These are phyloP conservation scores for Lithodes maja DNA, from an alignment of 2,888 invertebrate genomes.

Conservation along the genomic window DNA sequence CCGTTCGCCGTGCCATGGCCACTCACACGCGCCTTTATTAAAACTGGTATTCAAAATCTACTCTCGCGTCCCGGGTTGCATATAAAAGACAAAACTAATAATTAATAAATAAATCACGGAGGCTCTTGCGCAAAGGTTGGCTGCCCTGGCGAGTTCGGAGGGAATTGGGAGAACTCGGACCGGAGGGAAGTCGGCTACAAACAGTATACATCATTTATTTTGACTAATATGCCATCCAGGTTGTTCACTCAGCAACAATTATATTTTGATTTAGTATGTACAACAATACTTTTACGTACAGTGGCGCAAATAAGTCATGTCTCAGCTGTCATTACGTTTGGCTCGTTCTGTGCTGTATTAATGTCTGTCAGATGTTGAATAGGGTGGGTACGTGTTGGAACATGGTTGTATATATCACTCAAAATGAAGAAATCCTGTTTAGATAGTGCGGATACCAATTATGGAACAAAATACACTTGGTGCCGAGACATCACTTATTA, in stretches of 20 bases:
- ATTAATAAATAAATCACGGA: background rate
- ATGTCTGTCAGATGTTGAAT: too few species aligned
- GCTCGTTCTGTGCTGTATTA: too few species aligned
- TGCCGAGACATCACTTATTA: too few species aligned
- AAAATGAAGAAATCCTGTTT: too few species aligned
- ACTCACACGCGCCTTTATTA: background rate
- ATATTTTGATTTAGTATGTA: background rate
- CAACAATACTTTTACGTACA: too few species aligned
- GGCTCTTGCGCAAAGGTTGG: background rate
- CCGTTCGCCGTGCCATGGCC: background rate
- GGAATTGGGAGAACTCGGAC: background rate
- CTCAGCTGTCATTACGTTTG: too few species aligned
- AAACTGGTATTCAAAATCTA: background rate
- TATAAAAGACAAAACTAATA: background rate
- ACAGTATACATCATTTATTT: background rate
- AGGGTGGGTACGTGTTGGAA: too few species aligned
- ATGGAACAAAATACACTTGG: too few species aligned
- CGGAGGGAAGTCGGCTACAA: background rate
- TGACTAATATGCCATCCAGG: background rate
- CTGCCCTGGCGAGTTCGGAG: background rate
- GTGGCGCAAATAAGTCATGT: too few species aligned
- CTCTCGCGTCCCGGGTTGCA: background rate
- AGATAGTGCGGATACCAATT: too few species aligned
- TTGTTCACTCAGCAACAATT: background rate
- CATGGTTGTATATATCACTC: too few species aligned